Evolutionary conservation across 2,888 invertebrate species (phyloP).

Genomic region (Chrysopilus asiliformis): DNA sequence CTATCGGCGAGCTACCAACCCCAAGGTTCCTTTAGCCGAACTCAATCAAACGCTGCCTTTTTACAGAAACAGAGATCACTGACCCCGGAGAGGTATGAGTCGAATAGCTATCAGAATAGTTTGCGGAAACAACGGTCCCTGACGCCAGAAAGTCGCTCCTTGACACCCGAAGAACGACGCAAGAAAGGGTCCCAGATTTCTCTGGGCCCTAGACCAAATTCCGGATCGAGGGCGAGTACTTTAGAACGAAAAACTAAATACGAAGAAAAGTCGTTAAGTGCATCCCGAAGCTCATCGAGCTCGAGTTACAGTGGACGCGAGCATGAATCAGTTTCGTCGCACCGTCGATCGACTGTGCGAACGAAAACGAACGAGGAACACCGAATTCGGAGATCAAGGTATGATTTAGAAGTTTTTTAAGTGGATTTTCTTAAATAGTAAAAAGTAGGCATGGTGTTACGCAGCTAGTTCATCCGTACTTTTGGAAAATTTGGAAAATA

Average conservation of each 20-base stretch:
- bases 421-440: no score
- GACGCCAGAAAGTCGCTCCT: conserved; percentile 33
- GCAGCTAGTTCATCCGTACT: neutral
- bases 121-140: conserved; percentile 32
- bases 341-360: conserved; percentile 26
- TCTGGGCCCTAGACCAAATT: conserved; percentile 29
- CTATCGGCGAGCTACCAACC: conserved; percentile 29
- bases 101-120: conserved; percentile 31
- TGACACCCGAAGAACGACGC: conserved; percentile 34
- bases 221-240: conserved; percentile 32
- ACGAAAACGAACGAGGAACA: conserved; percentile 31
- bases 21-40: conserved; percentile 27
- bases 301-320: conserved; percentile 35
- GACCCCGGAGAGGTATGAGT: conserved; percentile 33
- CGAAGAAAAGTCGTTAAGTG: conserved; percentile 28
- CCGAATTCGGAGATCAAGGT: conserved; percentile 35
- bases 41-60: conserved; percentile 8
- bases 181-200: conserved; percentile 27
- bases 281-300: conserved; percentile 35
- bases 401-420: conserved; percentile 3
- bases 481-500: no score
- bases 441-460: neutral
- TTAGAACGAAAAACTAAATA: conserved; percentile 30
- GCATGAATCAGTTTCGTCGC: conserved; percentile 15
- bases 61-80: conserved; percentile 29